Base-by-base conservation (phyloP, 2,888 invertebrate genomes). In the Callyntrura guangdongensis region DNA sequence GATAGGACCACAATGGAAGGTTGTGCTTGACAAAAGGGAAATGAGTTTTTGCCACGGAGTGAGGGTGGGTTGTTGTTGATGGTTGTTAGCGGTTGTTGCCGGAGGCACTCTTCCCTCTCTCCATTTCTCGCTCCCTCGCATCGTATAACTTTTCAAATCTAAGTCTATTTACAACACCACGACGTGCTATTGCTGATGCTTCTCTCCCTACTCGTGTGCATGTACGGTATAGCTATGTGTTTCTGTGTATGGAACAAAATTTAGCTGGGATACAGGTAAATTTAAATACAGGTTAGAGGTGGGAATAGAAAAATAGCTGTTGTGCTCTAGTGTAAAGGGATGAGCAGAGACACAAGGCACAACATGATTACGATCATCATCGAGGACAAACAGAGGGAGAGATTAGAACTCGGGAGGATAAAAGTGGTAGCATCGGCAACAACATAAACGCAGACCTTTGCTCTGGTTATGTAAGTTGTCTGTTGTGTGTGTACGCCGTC, bases 51-150 rank as follows among this genome's bases (percentile, higher is more conserved):
- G 91, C 74, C 89, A 84, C 84, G 84, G 91, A 91, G 93, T 92
- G 92, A 92, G 93, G 92, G 93, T 93, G 93, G 93, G 92, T 93
- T 93, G 93, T 92, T 91, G 93, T 92, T 92, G 92, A 91, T 93
- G 92, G 89, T 93, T 92, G 93, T 93, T 93, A 93, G 93, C 93
- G 93, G 93, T 93, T 93, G 92, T 93, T 92, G 93, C 93, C 93
- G 91, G 91, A 93, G 93, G 93, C 92, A 67, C 74, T 85, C 69
- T 82, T 86, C 59, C 67, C n/a, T 69, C 86, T 81, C 64, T 86
- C 64, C 11, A n/a, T 12, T 67, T 67, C 61, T 67, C 91, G 59
- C 59, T 77, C 64, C 79, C 85, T 61, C 61, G n/a, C 56, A 45
- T 61, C 79, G 47, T 77, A 5, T 36, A 69, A 17, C 69, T 25